Conservation (phyloP, 2,888 invertebrate species). For the Caenorhabditis doughertyi region DNA sequence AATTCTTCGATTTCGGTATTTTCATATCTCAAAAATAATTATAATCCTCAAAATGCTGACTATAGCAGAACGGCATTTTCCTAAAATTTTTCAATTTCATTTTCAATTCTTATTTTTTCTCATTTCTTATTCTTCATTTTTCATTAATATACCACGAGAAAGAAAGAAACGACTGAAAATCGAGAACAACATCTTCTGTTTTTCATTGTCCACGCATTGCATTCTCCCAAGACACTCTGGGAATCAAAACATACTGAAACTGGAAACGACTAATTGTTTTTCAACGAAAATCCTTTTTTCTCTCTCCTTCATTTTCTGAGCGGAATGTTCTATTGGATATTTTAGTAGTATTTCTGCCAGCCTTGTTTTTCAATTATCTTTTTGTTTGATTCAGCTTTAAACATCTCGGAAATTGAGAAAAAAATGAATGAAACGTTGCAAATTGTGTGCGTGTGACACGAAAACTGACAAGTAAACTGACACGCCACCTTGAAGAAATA, state of each 20-base stretch:
- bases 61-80: too few relatives aligned
- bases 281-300: background rate
- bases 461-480: slow-evolving; percentile 32
- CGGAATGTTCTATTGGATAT: too few relatives aligned
- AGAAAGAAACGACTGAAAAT: background rate
- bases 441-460: slow-evolving; percentile 11
- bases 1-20: too few relatives aligned
- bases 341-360: too few relatives aligned
- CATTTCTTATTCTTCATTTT: background rate
- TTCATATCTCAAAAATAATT: too few relatives aligned
- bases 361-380: background rate
- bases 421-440: background rate
- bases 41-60: too few relatives aligned
- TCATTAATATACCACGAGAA: background rate
- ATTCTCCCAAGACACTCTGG: background rate
- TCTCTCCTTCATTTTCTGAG: background rate
- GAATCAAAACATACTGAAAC: background rate
- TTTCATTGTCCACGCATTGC: background rate
- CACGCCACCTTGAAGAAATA: background rate
- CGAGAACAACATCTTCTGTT: slow-evolving; percentile 8
- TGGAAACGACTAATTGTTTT: slow-evolving; percentile 1
- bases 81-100: background rate
- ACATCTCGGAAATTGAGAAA: too few relatives aligned
- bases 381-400: background rate
- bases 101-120: background rate